These are phyloP conservation scores for Falco cherrug DNA, from an alignment of 2,797 vertebrate species.

Conservation along the genomic window DNA sequence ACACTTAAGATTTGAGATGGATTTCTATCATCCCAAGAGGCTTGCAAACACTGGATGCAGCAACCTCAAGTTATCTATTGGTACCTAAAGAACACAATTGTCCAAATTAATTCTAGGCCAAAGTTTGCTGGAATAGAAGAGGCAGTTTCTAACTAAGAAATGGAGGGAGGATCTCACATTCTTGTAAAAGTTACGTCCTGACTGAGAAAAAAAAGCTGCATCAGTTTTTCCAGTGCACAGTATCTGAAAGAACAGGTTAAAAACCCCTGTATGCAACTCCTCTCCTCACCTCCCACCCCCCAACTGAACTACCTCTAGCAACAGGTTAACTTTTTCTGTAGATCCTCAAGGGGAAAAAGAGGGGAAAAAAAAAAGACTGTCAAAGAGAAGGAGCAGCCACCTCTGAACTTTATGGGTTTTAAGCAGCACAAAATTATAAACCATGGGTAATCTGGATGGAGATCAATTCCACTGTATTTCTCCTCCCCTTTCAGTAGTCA, in stretches of 20 bases:
- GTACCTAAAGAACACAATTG: not conserved
- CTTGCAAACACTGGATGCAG: not conserved
- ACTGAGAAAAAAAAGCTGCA: not conserved
- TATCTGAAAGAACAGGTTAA: not conserved
- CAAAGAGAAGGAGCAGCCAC: not conserved
- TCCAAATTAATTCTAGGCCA: not conserved
- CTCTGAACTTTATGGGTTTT: not conserved
- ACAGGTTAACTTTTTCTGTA: not conserved
- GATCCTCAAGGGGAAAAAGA: not conserved
- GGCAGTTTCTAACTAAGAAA: not conserved
- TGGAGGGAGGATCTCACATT: not conserved
- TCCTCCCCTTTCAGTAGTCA: not conserved
- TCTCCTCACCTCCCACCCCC: not conserved
- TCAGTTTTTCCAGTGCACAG: rapidly evolving
- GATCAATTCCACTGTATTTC: not conserved
- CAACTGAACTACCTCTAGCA: rapidly evolving
- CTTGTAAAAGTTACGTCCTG: not conserved
- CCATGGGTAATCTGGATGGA: not conserved
- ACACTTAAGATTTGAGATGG: not conserved
- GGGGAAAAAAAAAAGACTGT: not conserved
- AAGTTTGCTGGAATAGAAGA: not conserved
- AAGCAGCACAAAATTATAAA: not conserved
- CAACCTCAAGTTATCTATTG: not conserved
- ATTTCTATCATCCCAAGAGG: not conserved
- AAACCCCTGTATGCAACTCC: not conserved